These are phyloP conservation scores for Diabrotica undecimpunctata DNA, from an alignment of 1,140 invertebrate genomes.

Conservation along the genomic window DNA sequence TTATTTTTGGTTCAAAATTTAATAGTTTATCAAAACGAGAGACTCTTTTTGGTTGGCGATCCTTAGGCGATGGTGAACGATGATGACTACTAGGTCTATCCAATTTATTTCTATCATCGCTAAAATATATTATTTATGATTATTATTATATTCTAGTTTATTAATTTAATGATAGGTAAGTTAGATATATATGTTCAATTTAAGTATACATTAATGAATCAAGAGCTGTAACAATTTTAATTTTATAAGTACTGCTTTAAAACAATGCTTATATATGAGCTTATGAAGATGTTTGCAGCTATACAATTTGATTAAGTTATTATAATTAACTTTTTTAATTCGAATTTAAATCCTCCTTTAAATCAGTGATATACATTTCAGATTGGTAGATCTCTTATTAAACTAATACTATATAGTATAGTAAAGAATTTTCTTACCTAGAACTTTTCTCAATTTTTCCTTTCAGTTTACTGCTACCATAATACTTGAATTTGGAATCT, in stretches of 20 bases:
- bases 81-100: slow-evolving; percentile 38
- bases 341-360: too few relatives aligned
- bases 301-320: too few relatives aligned
- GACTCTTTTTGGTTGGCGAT: slow-evolving; percentile 29
- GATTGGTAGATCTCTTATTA: too few relatives aligned
- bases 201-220: too few relatives aligned
- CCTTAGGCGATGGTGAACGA: slow-evolving; percentile 34
- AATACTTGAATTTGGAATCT: slow-evolving; percentile 38
- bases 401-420: neutral
- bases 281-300: too few relatives aligned
- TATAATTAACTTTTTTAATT: too few relatives aligned
- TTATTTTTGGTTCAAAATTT: slow-evolving; percentile 43
- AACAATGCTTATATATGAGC: too few relatives aligned
- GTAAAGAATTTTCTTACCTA: slow-evolving; percentile 2
- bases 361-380: too few relatives aligned
- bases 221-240: too few relatives aligned
- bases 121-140: slow-evolving; percentile 24
- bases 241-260: too few relatives aligned
- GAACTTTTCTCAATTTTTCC: slow-evolving; percentile 20
- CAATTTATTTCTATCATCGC: slow-evolving; percentile 34
- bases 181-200: too few relatives aligned
- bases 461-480: slow-evolving; percentile 44
- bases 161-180: slow-evolving; percentile 9
- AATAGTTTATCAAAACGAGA: slow-evolving; percentile 35
- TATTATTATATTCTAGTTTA: neutral